These are phyloP conservation scores for Ochropleura leucogaster DNA, from an alignment of 2,888 invertebrate genomes.

Conservation along the genomic window DNA sequence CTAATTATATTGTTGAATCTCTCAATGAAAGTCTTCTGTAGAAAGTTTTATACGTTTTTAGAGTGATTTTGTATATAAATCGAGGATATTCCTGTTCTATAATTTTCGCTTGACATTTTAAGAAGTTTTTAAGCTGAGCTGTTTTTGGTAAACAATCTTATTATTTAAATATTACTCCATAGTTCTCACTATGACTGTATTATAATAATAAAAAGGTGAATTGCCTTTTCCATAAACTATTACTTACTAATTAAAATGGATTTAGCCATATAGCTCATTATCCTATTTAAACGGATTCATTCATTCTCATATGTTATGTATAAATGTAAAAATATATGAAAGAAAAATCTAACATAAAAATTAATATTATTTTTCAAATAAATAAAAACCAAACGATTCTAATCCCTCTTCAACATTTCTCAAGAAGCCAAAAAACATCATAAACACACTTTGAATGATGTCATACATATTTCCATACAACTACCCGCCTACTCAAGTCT, in stretches of 20 bases:
- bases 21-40: constrained; percentile 58
- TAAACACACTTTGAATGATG: constrained; percentile 12
- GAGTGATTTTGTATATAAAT: constrained; percentile 52
- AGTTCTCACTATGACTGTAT: not conserved
- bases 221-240: not conserved
- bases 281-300: not conserved
- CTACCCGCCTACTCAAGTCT: constrained; percentile 17
- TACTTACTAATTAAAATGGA: not conserved
- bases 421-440: constrained; percentile 4
- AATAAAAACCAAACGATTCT: not conserved
- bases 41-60: constrained; percentile 41
- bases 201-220: not conserved
- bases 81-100: constrained; percentile 24
- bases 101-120: constrained; percentile 7
- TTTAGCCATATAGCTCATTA: not conserved
- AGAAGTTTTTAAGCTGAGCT: not conserved
- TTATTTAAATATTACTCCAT: not conserved
- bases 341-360: not conserved
- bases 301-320: too few relatives aligned
- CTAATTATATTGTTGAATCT: constrained; percentile 63
- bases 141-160: not conserved
- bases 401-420: not conserved
- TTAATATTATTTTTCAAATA: not conserved
- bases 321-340: too few relatives aligned
- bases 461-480: constrained; percentile 24